Evolutionary conservation across 30 jellyfish, hydroid and myxozoan species (phyloP), one percentile per base, ranked within the genome.

Genomic region (Mastigias papua): DNA sequence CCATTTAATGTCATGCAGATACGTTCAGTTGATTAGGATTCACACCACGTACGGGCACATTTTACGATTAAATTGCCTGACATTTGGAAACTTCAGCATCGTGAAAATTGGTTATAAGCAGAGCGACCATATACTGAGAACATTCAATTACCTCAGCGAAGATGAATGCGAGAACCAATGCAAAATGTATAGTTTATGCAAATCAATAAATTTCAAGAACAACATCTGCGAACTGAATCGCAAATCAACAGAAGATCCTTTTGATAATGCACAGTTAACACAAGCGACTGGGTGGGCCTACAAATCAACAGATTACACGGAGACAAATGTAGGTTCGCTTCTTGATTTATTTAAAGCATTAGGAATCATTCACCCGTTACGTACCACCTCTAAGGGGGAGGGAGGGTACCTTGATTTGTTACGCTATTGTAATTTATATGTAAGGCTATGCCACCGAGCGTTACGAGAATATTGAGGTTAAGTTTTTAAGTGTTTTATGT

Each of bases 71-170:
- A 73, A 67, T 1, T 75, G 86, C 73, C 7, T 32, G 71, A 54
- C 48, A 23, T 75, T 33, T 75, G 86, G 86, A 23, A 75, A 75
- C 70, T 75, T 75, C 73, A 75, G 86, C 86, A 48, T 75, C 54
- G 26, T 11, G 17, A 75, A 49, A 27, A 15, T n/a, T 3, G 86
- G 73, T 7, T n/a, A 21, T 22, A 49, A n/a, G 10, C 86, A 33
- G 1, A 23, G n/a, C 13, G 86, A 73, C 26, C 50, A 54, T 33
- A 49, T 58, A 6, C 61, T 75, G 51, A 20, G 7, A n/a, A 4
- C 73, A 1, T n/a, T 75, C 20, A 33, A 9, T 26, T 28, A 37
- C 6, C 48, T 31, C 29, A 27, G 32, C 26, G 75, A 23, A n/a
- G 75, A 75, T 20, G 72, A n/a, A 75, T 75, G 86, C 32, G 73